Base-by-base conservation (phyloP, 2,113 vertebrate genomes). In the Pteruthius melanotis region DNA sequence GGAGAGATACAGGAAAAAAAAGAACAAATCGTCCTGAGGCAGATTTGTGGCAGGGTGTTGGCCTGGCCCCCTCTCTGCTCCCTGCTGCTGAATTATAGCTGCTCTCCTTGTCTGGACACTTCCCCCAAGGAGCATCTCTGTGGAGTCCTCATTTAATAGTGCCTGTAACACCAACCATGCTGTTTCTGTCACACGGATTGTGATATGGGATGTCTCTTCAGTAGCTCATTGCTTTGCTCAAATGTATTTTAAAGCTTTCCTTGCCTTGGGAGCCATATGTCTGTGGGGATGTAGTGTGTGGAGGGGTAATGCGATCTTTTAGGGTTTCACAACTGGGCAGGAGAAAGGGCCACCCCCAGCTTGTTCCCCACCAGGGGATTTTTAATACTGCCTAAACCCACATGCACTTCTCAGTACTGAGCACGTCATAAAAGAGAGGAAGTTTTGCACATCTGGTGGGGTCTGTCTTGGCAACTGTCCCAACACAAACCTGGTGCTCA, bases 341-440 rank as follows among this genome's bases (percentile, higher is more conserved):
- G 44, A 69, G 53, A 53, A 89, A 69, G 45, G 13, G 54, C 9
- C 11, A 31, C 13, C 21, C 12, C 17, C 27, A 82, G 22, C 40
- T 83, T 77, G 12, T 82, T 77, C 28, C 7, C 18, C 11, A 54
- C 17, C 12, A 35, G 21, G 17, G 10, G 5, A 22, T 74, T 80
- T 87, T 65, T 71, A 96, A 89, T 93, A 92, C 76, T 90, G 72
- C 30, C 45, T 69, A 53, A 88, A 76, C 11, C 47, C 26, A 31
- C 1, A 1, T 3, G 5, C 5, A 9, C 17, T 81, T 33, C 66
- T 35, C 28, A 35, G 5, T 11, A 17, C 64, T 31, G 30, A 72
- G 61, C 21, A 50, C 0, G 0, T 28, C 15, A 8, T 77, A 23
- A 61, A 94, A 65, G 23, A 53, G 61, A 56, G 56, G 60, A 89